Evolutionary conservation across 1,140 invertebrate genomes (phyloP).

Genomic region (Eriocheir sinensis): DNA sequence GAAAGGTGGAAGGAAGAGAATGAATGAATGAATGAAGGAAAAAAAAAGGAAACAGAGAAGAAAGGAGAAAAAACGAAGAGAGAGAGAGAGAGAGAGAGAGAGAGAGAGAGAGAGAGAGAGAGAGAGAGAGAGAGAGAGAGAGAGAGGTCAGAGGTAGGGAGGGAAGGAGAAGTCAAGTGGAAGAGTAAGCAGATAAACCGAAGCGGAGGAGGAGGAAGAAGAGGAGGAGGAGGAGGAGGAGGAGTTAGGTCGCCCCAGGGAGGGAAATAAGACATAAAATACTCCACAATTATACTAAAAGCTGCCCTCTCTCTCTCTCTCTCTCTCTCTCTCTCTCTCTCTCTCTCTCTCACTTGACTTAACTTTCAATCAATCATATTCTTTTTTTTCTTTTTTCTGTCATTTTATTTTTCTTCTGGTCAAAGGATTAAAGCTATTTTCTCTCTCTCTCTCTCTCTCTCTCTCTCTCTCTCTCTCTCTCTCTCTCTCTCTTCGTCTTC

Average conservation of each 20-base stretch:
- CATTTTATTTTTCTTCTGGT: too few relatives aligned
- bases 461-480: background rate
- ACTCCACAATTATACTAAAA: too few relatives aligned
- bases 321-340: background rate
- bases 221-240: background rate
- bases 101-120: conserved; percentile 25
- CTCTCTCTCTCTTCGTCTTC: background rate
- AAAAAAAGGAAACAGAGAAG: background rate
- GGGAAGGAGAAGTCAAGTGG: background rate
- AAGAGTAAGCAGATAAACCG: conserved; percentile 34
- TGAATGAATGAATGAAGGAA: too few relatives aligned
- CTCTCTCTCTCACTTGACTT: too few relatives aligned
- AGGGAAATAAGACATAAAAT: too few relatives aligned
- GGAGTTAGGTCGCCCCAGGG: background rate
- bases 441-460: background rate
- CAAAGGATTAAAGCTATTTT: too few relatives aligned
- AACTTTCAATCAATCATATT: too few relatives aligned
- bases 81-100: conserved; percentile 33
- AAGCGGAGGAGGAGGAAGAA: background rate
- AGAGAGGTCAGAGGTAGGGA: conserved; percentile 36
- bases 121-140: conserved; percentile 28
- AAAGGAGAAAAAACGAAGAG: conserved; percentile 25
- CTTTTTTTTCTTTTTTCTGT: too few relatives aligned
- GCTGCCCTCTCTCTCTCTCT: background rate
- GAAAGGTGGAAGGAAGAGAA: too few relatives aligned